Base-by-base conservation (phyloP, 2,888 invertebrate species). In the Drosophila engyochracea region DNA sequence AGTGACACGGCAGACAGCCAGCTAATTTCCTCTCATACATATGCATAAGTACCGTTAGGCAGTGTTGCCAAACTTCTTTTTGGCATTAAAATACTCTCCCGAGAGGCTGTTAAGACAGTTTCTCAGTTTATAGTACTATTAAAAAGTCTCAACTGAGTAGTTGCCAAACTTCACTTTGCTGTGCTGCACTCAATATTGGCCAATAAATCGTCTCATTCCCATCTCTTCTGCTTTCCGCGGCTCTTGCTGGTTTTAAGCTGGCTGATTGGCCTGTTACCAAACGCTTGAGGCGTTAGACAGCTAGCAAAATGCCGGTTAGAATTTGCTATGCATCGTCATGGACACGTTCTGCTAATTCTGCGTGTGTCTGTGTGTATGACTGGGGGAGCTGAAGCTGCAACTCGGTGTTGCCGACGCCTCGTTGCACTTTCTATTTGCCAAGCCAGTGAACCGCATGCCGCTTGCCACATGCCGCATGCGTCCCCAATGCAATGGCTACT, bases 351-450 rank as follows among this genome's bases (percentile, higher is more conserved):
- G 64, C 82, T 81, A 63, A 81, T 79, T 79, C 68, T 65, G 53
- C 10, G 47, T 39, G 37, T 41, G 39, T 52, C 12, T 19, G 39
- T 63, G 47, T 47, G 30, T 14, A 16, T 35, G 41, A 28, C 68
- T 57, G 39, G 44, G 52, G 41, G 51, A 25, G 53, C 35, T 64
- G 47, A 33, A 64, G 66, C 76, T 64, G 39, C n/a, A 61, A 70
- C 47, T 47, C 9, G 69, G 51, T 62, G 49, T 51, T 47, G 66
- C 55, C 52, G 68, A 61, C 54, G 74, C 64, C 74, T 82, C 78
- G 82, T 67, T 85, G 85, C 89, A 86, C 81, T 85, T 86, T 85
- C 86, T 82, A 86, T 84, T 87, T 83, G 83, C 74, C 80, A 74
- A 82, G 76, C 79, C 84, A 86, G 69, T 81, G 89, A 82, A 79